These are phyloP conservation scores for Hirtodrosophila histrioides DNA, from an alignment of 2,888 invertebrate species.

Conservation along the genomic window DNA sequence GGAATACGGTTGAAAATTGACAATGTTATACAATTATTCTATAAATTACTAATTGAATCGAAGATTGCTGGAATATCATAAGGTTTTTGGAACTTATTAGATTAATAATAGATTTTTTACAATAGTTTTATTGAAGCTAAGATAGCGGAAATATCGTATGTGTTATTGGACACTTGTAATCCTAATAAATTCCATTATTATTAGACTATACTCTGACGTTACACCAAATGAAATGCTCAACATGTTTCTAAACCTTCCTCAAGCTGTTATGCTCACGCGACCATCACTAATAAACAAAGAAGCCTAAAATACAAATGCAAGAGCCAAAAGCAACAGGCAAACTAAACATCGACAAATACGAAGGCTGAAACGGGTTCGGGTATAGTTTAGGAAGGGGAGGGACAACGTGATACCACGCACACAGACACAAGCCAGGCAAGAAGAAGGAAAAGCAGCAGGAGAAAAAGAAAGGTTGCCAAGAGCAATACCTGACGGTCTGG, in stretches of 20 bases:
- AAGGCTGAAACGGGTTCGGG: background rate
- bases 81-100: too few relatives aligned
- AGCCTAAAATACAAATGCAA: constrained; percentile 2
- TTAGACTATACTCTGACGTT: too few relatives aligned
- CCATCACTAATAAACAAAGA: constrained; percentile 16
- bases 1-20: too few relatives aligned
- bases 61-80: too few relatives aligned
- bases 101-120: too few relatives aligned
- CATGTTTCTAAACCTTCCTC: background rate
- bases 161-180: too few relatives aligned
- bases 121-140: too few relatives aligned
- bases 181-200: too few relatives aligned
- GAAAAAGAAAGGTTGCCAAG: constrained; percentile 26
- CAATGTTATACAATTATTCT: too few relatives aligned
- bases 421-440: constrained; percentile 5
- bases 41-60: too few relatives aligned
- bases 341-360: background rate
- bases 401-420: constrained; percentile 34
- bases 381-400: constrained; percentile 2
- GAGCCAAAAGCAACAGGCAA: constrained; percentile 13
- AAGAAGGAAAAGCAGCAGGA: constrained; percentile 5
- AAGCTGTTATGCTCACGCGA: constrained; percentile 2
- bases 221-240: background rate
- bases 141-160: too few relatives aligned
- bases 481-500: constrained; percentile 14